These are phyloP conservation scores for Lepidocyrtinus sp. DNA, from an alignment of 2,888 invertebrate genomes.

Conservation along the genomic window DNA sequence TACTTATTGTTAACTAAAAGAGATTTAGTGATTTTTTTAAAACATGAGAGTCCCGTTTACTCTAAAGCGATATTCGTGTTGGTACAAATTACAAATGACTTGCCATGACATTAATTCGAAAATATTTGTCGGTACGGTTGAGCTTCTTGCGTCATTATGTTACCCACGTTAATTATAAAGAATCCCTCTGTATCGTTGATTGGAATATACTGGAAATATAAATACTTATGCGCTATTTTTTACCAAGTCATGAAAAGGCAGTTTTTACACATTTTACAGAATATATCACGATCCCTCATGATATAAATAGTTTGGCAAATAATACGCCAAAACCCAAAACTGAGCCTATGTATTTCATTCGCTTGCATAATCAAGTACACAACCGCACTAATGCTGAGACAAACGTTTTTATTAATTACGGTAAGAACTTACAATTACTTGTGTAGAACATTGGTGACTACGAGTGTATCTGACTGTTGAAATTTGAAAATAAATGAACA, in stretches of 20 bases:
- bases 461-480: neutral
- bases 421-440: neutral
- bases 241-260: no score
- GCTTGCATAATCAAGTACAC: neutral
- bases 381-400: neutral
- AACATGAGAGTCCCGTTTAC: no score
- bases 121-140: neutral
- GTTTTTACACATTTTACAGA: neutral
- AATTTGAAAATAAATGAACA: constrained; percentile 8
- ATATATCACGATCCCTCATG: neutral
- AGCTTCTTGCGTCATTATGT: neutral
- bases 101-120: neutral
- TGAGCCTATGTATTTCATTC: neutral
- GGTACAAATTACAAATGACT: neutral
- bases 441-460: neutral
- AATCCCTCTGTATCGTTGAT: neutral
- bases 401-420: constrained; percentile 9
- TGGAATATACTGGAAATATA: neutral
- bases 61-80: constrained; percentile 3
- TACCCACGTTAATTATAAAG: neutral
- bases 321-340: neutral
- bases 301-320: neutral
- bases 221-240: no score
- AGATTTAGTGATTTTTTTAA: no score
- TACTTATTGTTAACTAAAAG: no score